Percentiles rank a stretch among this genome's conserved stretches.
phyloP scores from a whole-genome alignment of 2,797 vertebrate species.

The Ctenopoma multispine region DNA sequence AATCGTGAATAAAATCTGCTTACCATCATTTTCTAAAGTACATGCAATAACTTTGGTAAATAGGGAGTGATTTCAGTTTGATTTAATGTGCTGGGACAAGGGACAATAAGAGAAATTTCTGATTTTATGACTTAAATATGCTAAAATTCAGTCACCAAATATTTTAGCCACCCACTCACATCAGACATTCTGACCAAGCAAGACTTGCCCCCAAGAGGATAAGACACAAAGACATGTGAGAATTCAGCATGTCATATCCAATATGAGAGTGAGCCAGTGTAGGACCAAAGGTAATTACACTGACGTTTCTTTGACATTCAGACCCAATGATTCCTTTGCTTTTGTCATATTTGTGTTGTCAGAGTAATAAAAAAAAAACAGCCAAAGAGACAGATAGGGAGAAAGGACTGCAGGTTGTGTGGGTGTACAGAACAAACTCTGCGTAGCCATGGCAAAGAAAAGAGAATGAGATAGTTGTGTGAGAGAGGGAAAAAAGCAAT shows the following conservation, averaged over 20 bases:
- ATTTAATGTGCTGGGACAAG: constrained; percentile 27
- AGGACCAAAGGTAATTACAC: constrained; percentile 26
- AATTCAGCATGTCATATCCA: constrained; percentile 32
- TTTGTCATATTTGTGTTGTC: constrained; percentile 26
- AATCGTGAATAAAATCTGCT: background rate
- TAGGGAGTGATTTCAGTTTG: background rate
- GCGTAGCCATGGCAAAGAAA: constrained; percentile 26
- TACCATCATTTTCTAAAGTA: background rate
- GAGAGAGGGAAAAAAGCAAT: constrained; percentile 22
- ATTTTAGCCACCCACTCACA: constrained; percentile 21
- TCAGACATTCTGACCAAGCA: constrained; percentile 40
- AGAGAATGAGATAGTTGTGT: constrained; percentile 34
- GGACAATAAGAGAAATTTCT: constrained; percentile 13
- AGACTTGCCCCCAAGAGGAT: constrained; percentile 29
- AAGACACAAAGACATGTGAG: constrained; percentile 23
- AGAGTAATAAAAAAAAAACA: constrained; percentile 25
- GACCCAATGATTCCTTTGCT: background rate
- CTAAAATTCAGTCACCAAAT: constrained; percentile 36
- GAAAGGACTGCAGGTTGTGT: constrained; percentile 27
- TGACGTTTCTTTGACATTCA: constrained; percentile 36
- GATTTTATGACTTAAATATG: constrained; percentile 25
- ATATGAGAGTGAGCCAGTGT: constrained; percentile 11
- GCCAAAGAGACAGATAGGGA: constrained; percentile 25
- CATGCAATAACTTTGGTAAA: background rate
- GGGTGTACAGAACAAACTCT: constrained; percentile 44